A percentile compares a stretch with the other conserved stretches of the same genome.
These are phyloP conservation scores for Clunio marinus DNA, from an alignment of 2,888 invertebrate genomes.

Conservation along the genomic window DNA sequence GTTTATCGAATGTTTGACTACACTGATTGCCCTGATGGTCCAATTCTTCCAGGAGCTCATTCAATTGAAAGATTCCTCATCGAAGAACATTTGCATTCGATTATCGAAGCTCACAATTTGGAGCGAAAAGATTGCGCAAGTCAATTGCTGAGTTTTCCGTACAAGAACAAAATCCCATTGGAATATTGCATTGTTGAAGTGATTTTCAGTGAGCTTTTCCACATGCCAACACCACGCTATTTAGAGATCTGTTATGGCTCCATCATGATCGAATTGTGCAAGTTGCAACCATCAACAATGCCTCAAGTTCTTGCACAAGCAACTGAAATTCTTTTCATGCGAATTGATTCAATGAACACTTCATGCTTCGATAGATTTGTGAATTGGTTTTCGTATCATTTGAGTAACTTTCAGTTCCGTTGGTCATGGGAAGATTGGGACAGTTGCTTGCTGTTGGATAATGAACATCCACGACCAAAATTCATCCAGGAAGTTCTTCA, in stretches of 20 bases:
- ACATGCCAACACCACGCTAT: constrained; percentile 83
- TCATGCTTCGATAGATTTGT: constrained; percentile 95
- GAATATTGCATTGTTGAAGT: constrained; percentile 99
- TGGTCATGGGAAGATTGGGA: constrained; percentile 99
- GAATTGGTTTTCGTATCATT: constrained; percentile 96
- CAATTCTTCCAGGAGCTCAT: constrained; percentile 89
- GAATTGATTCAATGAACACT: constrained; percentile 96
- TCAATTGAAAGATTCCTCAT: constrained; percentile 96
- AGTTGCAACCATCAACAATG: constrained; percentile 93
- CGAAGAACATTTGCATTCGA: constrained; percentile 93
- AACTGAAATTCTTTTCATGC: constrained; percentile 91
- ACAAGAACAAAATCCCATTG: constrained; percentile 88
- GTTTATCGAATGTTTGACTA: constrained; percentile 98
- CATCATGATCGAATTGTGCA: constrained; percentile 93
- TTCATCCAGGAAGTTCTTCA: constrained; percentile 90
- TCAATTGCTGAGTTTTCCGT: constrained; percentile 84
- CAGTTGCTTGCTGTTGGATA: constrained; percentile 74
- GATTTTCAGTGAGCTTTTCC: constrained; percentile 89
- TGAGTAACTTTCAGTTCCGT: constrained; percentile 98
- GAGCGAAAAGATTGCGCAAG: constrained; percentile 96
- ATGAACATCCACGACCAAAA: constrained; percentile 88
- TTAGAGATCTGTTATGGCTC: constrained; percentile 92
- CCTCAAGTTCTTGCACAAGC: constrained; percentile 97
- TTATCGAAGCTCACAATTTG: constrained; percentile 78
- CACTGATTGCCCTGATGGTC: constrained; percentile 94